Conservation (phyloP, 1,140 invertebrate genomes). For the Bombus haemorrhoidalis region DNA sequence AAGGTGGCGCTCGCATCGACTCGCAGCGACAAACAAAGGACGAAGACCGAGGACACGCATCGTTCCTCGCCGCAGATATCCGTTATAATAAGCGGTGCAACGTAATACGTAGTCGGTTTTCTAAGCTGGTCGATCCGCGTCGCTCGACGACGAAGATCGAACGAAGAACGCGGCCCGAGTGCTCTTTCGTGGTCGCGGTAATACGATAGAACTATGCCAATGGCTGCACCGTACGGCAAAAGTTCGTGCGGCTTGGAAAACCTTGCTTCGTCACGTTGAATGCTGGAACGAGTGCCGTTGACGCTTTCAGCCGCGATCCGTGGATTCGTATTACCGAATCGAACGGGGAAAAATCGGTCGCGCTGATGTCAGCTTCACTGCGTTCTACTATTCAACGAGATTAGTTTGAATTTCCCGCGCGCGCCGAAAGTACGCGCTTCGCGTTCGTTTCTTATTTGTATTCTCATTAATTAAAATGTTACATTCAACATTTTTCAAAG, state of each 20-base stretch:
- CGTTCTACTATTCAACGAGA: background rate
- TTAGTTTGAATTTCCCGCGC: background rate
- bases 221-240: constrained; percentile 39
- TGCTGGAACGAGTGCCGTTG: constrained; percentile 44
- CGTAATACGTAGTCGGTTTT: constrained; percentile 54
- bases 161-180: constrained; percentile 15
- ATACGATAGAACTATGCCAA: constrained; percentile 68
- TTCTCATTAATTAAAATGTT: too few species aligned
- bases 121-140: constrained; percentile 23
- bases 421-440: too few species aligned
- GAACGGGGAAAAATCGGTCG: background rate
- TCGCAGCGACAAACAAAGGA: constrained; percentile 1
- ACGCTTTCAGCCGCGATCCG: constrained; percentile 29
- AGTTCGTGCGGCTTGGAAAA: constrained; percentile 59
- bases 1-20: background rate
- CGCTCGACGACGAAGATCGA: constrained; percentile 6
- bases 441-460: too few species aligned
- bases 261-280: constrained; percentile 29
- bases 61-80: constrained; percentile 45
- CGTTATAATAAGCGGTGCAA: constrained; percentile 66
- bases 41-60: background rate
- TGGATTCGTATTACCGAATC: constrained; percentile 47
- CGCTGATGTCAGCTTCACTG: too few species aligned
- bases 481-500: too few species aligned
- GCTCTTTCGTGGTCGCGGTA: constrained; percentile 58